Percentiles rank a stretch among this genome's conserved stretches.
Conservation (phyloP, 2,113 vertebrate genomes). For the Cavia aperea region DNA sequence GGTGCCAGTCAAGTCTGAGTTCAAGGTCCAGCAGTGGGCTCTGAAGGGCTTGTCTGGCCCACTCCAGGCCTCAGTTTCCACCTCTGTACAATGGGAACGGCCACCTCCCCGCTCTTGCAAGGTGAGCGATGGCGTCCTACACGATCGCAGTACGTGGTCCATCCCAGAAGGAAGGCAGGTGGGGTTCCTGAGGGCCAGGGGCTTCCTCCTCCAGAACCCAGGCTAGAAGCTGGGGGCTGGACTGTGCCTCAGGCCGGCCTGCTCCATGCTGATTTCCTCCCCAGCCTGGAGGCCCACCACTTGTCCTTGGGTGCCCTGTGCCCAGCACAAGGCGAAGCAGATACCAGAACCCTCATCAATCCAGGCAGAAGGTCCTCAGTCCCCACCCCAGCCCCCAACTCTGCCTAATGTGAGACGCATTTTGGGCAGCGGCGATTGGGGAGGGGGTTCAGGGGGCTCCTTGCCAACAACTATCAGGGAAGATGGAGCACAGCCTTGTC, state of each 20-base stretch:
- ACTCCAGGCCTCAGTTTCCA: not conserved
- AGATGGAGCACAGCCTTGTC: not conserved
- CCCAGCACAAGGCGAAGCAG: not conserved
- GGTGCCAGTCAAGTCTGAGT: conserved; percentile 25
- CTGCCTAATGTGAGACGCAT: not conserved
- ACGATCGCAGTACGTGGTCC: not conserved
- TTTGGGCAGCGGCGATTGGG: not conserved
- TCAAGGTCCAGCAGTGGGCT: not conserved
- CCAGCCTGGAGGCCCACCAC: not conserved
- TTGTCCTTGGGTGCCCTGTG: not conserved
- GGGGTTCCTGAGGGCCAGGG: not conserved
- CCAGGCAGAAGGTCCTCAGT: not conserved
- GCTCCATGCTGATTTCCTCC: not conserved
- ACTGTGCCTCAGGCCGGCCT: not conserved
- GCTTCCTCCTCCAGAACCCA: not conserved
- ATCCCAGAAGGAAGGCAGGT: not conserved
- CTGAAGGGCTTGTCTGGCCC: not conserved
- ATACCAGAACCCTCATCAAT: not conserved
- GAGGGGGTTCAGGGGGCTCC: not conserved
- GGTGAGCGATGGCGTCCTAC: not conserved
- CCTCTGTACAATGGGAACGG: not conserved
- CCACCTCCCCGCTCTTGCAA: not conserved
- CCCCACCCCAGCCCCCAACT: not conserved
- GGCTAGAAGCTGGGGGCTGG: conserved; percentile 15
- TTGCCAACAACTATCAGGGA: not conserved